Conservation (phyloP, 64 coral and sea anemone species). For the Montipora capricornis region DNA sequence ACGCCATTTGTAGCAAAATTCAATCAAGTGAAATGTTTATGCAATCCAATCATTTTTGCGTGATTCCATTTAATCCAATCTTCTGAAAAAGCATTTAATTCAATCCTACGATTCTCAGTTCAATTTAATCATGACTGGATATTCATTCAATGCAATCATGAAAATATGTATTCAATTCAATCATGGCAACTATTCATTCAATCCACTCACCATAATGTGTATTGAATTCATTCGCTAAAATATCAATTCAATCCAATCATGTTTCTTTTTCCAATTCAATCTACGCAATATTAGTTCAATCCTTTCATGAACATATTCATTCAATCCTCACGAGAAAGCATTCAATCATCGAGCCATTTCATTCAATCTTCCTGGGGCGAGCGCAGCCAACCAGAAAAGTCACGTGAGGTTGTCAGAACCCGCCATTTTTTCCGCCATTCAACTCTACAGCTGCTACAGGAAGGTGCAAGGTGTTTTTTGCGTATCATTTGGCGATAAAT, state of each 20-base stretch:
- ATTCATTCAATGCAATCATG: constrained; percentile 12
- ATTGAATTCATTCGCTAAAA: constrained; percentile 3
- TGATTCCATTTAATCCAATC: background rate
- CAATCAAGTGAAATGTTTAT: constrained; percentile 28
- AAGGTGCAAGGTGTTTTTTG: too few relatives aligned
- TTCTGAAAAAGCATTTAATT: background rate
- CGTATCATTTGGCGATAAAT: too few relatives aligned
- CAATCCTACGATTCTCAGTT: background rate
- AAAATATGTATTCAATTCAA: constrained; percentile 28
- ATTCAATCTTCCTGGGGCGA: too few relatives aligned
- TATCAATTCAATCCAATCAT: constrained; percentile 4
- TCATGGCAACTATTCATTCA: background rate
- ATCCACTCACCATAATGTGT: background rate
- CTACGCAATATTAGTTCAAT: too few relatives aligned
- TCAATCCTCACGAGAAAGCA: too few relatives aligned
- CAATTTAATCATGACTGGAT: background rate
- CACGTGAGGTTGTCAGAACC: too few relatives aligned
- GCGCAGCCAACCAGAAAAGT: too few relatives aligned
- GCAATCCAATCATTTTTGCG: constrained; percentile 6
- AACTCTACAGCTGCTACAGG: too few relatives aligned
- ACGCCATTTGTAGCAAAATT: constrained; percentile 40
- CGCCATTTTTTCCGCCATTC: too few relatives aligned
- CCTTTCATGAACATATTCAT: too few relatives aligned
- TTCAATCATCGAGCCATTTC: too few relatives aligned
- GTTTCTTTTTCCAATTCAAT: too few relatives aligned